Evolutionary conservation across 2,797 vertebrate genomes (phyloP).

Genomic region (Holocentrus rufus): DNA sequence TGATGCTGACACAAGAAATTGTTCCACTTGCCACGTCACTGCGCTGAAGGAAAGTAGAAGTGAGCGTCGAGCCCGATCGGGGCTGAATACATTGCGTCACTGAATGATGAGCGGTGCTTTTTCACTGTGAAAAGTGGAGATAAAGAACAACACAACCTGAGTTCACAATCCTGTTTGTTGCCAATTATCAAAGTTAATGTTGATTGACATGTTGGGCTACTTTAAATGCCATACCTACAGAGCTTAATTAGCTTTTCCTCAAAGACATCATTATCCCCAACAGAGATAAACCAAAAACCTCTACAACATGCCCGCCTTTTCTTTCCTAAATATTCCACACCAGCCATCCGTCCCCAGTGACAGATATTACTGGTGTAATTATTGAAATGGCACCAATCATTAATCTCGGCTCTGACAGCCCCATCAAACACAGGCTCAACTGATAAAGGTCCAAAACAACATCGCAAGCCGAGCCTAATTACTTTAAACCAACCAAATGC

Average conservation of each 20-base stretch:
- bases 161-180: no score
- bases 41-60: no score
- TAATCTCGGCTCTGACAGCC: slow-evolving; percentile 50
- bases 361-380: slow-evolving; percentile 56
- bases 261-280: slow-evolving; percentile 5
- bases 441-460: slow-evolving; percentile 58
- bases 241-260: not conserved
- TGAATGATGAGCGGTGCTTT: no score
- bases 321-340: slow-evolving; percentile 22
- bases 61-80: no score
- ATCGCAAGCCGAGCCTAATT: slow-evolving; percentile 48
- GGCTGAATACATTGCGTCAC: no score
- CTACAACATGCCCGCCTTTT: slow-evolving; percentile 16
- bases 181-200: no score
- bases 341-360: slow-evolving; percentile 35
- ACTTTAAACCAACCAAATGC: slow-evolving; percentile 35
- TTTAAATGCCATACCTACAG: no score
- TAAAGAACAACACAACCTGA: not conserved
- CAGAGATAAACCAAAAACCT: slow-evolving; percentile 3
- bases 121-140: no score
- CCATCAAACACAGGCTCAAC: slow-evolving; percentile 32
- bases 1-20: not conserved
- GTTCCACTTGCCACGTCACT: no score
- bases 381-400: slow-evolving; percentile 61
- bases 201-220: no score